These are phyloP conservation scores for Alectoris magna DNA, from an alignment of 2,797 vertebrate species.

Conservation along the genomic window DNA sequence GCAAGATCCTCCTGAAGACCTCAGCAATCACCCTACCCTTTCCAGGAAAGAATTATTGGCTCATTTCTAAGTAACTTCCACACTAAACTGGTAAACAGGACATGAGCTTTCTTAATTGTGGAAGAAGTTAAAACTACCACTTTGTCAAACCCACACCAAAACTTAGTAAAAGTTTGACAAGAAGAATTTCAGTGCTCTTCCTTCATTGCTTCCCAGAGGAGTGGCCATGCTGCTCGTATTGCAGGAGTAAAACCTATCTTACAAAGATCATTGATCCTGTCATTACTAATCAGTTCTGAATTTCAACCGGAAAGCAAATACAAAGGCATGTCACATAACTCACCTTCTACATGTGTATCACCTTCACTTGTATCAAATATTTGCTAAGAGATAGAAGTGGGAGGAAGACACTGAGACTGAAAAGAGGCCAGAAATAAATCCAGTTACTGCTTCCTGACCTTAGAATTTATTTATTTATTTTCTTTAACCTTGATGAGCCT, in stretches of 20 bases:
- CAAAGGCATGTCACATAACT: background rate
- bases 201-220: background rate
- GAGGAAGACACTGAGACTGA: background rate
- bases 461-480: background rate
- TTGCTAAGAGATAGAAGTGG: background rate
- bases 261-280: background rate
- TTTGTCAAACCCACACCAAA: background rate
- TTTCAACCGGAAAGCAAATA: conserved; percentile 8
- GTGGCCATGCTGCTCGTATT: background rate
- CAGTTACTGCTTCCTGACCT: background rate
- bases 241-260: background rate
- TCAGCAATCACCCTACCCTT: background rate
- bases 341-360: background rate
- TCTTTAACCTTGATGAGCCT: background rate
- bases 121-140: background rate
- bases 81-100: background rate
- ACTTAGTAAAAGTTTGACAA: background rate
- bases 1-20: background rate
- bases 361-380: background rate
- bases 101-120: background rate
- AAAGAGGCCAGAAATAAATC: conserved; percentile 1
- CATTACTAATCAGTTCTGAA: background rate
- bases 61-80: background rate
- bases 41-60: background rate
- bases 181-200: background rate